Base-by-base conservation (phyloP, 2,797 vertebrate genomes). In the Rachycentron canadum region DNA sequence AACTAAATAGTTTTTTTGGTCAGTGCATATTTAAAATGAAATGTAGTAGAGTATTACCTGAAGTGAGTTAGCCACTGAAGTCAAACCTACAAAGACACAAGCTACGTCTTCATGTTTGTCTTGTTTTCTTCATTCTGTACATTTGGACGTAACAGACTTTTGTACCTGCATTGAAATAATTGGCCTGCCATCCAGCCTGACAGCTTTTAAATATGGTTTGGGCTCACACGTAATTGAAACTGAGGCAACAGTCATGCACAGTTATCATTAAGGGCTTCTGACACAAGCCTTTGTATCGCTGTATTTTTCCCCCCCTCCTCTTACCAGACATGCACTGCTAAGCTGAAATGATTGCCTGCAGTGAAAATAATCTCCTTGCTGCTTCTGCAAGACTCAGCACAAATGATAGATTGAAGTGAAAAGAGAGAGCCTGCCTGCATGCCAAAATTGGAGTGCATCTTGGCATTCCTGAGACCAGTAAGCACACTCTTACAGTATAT, bases 351-450 rank as follows among this genome's bases (percentile, higher is more conserved):
- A 90, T 86, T 88, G 86, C 88, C 89, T 58, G 86, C 90, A 91
- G 89, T 84, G 88, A 90, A 88, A 93, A 90, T 89, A 88, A 92
- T 92, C 90, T 93, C 82, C 61, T 81, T 81, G 64, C 82, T 83
- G 82, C 85, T 88, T 92, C 81, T 89, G 90, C 90, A 86, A 76
- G 82, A 86, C 87, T 94, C 92, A 92, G 91, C 92, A 92, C 84
- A 91, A 94, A 91, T 65, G 88, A 88, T 73, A 87, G 90, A 89
- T 89, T 90, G 85, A 88, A 90, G 89, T 84, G 81, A 74, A 83
- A 78, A 73, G 78, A 77, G 78, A 86, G 82, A 83, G 80, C 78
- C 76, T 64, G 79, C 80, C 83, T 84, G 84, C 85, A 81, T 81
- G 88, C 82, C 82, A 86, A 85, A 88, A 89, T 64, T 73, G 79